These are phyloP conservation scores for Caenorhabditis zanzibari DNA, from an alignment of 2,888 invertebrate species.

Conservation along the genomic window DNA sequence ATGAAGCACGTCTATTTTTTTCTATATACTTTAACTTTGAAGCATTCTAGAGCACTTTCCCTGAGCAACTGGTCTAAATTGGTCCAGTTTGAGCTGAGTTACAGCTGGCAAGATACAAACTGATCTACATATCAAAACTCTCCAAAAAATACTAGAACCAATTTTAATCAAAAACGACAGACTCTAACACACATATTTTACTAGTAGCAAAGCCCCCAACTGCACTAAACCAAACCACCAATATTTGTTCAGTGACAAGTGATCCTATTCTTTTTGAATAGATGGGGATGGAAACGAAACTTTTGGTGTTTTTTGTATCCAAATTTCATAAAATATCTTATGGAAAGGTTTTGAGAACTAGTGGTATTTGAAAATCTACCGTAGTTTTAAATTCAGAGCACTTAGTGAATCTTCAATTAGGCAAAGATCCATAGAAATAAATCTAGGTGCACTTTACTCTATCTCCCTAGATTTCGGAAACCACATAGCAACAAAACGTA, in stretches of 20 bases:
- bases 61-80: too few relatives aligned
- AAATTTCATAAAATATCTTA: not conserved
- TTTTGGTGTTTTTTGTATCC: not conserved
- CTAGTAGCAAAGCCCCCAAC: conserved; percentile 7
- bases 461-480: not conserved
- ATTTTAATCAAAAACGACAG: too few relatives aligned
- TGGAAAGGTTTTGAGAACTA: not conserved
- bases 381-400: too few relatives aligned
- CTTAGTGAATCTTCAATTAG: not conserved
- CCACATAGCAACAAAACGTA: conserved; percentile 15
- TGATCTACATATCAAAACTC: too few relatives aligned
- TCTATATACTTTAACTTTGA: too few relatives aligned
- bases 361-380: not conserved
- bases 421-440: too few relatives aligned
- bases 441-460: not conserved
- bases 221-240: conserved; percentile 45
- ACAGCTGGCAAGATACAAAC: too few relatives aligned
- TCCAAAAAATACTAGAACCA: too few relatives aligned
- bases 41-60: too few relatives aligned
- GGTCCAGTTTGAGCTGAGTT: too few relatives aligned
- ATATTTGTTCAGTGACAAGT: conserved; percentile 51
- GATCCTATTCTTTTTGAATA: conserved; percentile 44
- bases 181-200: conserved; percentile 5
- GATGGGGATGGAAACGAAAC: not conserved
- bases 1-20: too few relatives aligned